A percentile compares a stretch with the other conserved stretches of the same genome.
Evolutionary conservation across 2,888 invertebrate genomes (phyloP).

Genomic region (Lampropteryx suffumata): DNA sequence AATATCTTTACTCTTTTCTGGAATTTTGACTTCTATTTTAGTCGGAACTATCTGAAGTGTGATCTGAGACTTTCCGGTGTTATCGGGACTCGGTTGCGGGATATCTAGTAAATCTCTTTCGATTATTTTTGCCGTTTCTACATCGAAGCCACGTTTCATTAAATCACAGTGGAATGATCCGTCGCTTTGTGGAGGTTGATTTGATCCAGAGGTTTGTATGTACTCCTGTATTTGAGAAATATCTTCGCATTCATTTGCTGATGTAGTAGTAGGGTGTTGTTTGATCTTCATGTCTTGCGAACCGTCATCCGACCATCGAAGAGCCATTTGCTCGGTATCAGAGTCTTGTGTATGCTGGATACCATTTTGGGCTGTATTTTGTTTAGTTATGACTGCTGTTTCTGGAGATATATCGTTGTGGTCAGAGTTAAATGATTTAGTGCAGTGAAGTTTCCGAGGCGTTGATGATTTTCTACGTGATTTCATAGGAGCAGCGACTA

Average conservation of each 20-base stretch:
- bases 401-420: slow-evolving; percentile 57
- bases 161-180: slow-evolving; percentile 63
- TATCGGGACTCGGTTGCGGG: slow-evolving; percentile 38
- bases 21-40: slow-evolving; percentile 32
- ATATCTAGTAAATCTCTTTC: slow-evolving; percentile 71
- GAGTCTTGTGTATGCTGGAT: slow-evolving; percentile 49
- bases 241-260: slow-evolving; percentile 58
- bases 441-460: slow-evolving; percentile 71
- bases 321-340: slow-evolving; percentile 59
- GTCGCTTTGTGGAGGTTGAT: slow-evolving; percentile 31
- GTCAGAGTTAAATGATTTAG: slow-evolving; percentile 61
- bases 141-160: slow-evolving; percentile 71
- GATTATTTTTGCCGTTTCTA: slow-evolving; percentile 71
- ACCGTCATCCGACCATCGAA: slow-evolving; percentile 72
- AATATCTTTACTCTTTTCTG: slow-evolving; percentile 39
- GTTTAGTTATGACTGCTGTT: slow-evolving; percentile 33
- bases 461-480: slow-evolving; percentile 78
- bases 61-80: slow-evolving; percentile 21
- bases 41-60: slow-evolving; percentile 20
- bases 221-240: slow-evolving; percentile 69
- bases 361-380: slow-evolving; percentile 33
- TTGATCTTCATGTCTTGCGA: slow-evolving; percentile 60
- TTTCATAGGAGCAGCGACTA: slow-evolving; percentile 56
- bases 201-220: slow-evolving; percentile 50
- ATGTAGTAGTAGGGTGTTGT: slow-evolving; percentile 27